These are phyloP conservation scores for Willisornis vidua DNA, from an alignment of 2,113 vertebrate genomes.

Conservation along the genomic window DNA sequence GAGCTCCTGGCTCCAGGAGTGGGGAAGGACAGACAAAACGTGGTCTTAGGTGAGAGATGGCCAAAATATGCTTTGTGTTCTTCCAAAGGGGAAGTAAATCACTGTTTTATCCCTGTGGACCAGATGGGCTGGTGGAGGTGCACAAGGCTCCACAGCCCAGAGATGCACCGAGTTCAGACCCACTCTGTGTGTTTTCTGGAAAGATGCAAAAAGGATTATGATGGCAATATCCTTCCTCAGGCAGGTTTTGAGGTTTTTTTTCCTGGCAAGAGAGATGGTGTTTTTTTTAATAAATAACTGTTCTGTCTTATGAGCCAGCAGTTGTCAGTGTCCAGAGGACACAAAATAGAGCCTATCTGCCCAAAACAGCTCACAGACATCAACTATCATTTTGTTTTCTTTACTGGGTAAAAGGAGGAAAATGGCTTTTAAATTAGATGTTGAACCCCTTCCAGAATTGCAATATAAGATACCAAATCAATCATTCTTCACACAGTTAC, in stretches of 20 bases:
- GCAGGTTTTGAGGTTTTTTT: not conserved
- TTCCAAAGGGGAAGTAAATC: not conserved
- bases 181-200: not conserved
- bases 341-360: slow-evolving; percentile 5
- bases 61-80: not conserved
- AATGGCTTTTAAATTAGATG: slow-evolving; percentile 42
- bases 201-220: not conserved
- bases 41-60: not conserved
- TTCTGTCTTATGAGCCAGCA: not conserved
- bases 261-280: not conserved
- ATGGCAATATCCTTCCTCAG: not conserved
- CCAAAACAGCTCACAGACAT: not conserved
- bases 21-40: not conserved
- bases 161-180: not conserved
- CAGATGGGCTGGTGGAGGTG: not conserved
- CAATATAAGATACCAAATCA: slow-evolving; percentile 44
- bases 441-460: slow-evolving; percentile 43
- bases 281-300: not conserved
- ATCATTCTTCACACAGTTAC: slow-evolving; percentile 28
- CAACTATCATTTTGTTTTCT: slow-evolving; percentile 17
- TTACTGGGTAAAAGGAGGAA: slow-evolving; percentile 14
- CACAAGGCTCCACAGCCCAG: not conserved
- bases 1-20: not conserved
- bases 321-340: not conserved
- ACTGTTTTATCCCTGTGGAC: not conserved